phyloP scores from a whole-genome alignment of 2,113 vertebrate genomes.

The Clarias gariepinus region DNA sequence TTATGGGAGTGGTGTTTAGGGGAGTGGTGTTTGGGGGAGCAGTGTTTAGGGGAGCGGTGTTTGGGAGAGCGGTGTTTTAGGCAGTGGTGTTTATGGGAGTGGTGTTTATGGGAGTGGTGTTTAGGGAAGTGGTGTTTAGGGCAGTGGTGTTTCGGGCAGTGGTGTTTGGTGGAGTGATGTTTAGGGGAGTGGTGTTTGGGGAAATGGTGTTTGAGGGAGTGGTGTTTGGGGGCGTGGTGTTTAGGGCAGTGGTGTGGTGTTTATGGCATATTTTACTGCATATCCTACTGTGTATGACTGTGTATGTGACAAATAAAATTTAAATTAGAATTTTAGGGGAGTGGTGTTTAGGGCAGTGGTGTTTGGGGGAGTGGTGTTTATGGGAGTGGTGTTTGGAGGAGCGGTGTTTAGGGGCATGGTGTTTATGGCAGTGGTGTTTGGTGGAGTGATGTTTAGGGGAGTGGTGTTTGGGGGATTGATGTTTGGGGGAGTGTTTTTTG shows the following conservation, averaged over 20 bases:
- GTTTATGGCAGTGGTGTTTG: not conserved
- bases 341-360: not conserved
- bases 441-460: not conserved
- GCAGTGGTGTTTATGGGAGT: no score
- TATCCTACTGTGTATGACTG: no score
- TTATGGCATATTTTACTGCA: no score
- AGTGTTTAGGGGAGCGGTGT: not conserved
- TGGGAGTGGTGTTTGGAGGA: not conserved
- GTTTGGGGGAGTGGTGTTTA: not conserved
- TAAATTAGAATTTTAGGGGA: no score
- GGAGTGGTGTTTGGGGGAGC: not conserved
- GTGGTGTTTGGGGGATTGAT: not conserved
- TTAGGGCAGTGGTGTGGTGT: no score
- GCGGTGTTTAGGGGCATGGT: not conserved
- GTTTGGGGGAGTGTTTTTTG: no score
- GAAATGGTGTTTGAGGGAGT: not conserved
- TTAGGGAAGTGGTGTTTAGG: not conserved
- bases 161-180: no score
- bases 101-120: not conserved
- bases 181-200: not conserved
- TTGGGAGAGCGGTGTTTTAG: not conserved
- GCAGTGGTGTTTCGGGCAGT: not conserved
- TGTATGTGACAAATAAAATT: no score
- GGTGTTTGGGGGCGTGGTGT: no score
- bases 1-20: no score